phyloP scores from a whole-genome alignment of 2,113 vertebrate species.

The Gulo gulo region DNA sequence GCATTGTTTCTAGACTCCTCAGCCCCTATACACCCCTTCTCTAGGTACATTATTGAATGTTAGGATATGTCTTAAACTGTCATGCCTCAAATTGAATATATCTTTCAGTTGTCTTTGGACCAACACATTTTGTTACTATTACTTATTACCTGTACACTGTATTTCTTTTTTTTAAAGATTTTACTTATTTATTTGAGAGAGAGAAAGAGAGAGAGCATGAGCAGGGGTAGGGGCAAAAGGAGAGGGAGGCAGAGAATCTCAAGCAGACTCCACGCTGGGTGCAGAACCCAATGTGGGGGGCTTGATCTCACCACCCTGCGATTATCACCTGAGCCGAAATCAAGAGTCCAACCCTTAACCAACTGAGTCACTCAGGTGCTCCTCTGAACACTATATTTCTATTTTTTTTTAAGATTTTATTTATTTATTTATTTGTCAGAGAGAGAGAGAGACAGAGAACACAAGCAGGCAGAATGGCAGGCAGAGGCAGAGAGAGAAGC shows the following conservation, averaged over 20 bases:
- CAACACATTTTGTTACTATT: neutral
- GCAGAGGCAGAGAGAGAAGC: too few relatives aligned
- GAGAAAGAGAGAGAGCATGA: neutral
- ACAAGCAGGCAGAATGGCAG: too few relatives aligned
- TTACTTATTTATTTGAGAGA: neutral
- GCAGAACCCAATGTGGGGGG: neutral
- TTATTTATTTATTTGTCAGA: too few relatives aligned
- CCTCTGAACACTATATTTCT: neutral
- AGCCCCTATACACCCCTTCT: neutral
- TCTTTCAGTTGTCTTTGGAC: neutral
- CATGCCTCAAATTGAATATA: neutral
- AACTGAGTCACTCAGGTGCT: neutral
- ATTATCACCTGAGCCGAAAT: neutral
- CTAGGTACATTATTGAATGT: accelerated
- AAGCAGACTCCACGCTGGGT: neutral
- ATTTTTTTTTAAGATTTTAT: neutral
- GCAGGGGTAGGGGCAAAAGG: neutral
- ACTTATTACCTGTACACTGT: neutral
- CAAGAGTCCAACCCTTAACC: neutral
- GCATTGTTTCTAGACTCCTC: neutral
- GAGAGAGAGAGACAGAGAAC: too few relatives aligned
- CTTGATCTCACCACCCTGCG: neutral
- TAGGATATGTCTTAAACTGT: neutral
- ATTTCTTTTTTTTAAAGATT: neutral
- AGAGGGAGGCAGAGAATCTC: neutral